These are phyloP conservation scores for Brachionus paranguensis DNA, from an alignment of 1,140 invertebrate species.

Conservation along the genomic window DNA sequence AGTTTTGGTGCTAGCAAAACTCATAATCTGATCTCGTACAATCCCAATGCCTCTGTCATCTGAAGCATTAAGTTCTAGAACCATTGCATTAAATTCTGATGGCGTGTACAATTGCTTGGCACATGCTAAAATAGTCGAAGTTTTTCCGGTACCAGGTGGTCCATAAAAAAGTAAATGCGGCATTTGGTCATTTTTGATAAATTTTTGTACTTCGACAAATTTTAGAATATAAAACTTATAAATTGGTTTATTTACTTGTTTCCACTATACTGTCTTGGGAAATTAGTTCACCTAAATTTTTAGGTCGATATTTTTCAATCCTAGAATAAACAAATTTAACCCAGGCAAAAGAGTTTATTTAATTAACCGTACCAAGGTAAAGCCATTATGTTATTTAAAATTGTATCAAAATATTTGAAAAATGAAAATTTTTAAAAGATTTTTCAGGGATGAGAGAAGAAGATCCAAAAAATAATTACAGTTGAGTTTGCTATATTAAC, in stretches of 20 bases:
- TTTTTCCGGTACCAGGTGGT: constrained; percentile 96
- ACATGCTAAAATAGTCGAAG: constrained; percentile 92
- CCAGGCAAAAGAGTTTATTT: neutral
- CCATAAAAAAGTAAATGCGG: constrained; percentile 97
- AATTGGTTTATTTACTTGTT: constrained; percentile 69
- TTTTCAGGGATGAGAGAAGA: too few relatives aligned
- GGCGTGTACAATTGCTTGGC: constrained; percentile 84
- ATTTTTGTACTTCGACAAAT: constrained; percentile 70
- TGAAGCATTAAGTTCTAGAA: constrained; percentile 83
- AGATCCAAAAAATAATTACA: too few relatives aligned
- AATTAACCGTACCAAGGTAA: neutral
- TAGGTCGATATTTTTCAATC: constrained; percentile 97
- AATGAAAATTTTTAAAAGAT: too few relatives aligned
- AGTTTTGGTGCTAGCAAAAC: constrained; percentile 92
- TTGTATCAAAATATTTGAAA: too few relatives aligned
- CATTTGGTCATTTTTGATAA: constrained; percentile 82
- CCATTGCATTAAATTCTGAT: constrained; percentile 78
- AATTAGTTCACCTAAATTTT: constrained; percentile 79
- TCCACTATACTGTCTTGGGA: constrained; percentile 93
- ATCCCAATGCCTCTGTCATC: constrained; percentile 97
- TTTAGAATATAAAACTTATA: neutral
- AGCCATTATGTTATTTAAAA: neutral
- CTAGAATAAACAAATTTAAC: constrained; percentile 48
- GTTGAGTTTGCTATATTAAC: too few relatives aligned
- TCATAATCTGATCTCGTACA: constrained; percentile 88